Conservation (phyloP, 2,888 invertebrate genomes). For the Argyra leucocephala region DNA sequence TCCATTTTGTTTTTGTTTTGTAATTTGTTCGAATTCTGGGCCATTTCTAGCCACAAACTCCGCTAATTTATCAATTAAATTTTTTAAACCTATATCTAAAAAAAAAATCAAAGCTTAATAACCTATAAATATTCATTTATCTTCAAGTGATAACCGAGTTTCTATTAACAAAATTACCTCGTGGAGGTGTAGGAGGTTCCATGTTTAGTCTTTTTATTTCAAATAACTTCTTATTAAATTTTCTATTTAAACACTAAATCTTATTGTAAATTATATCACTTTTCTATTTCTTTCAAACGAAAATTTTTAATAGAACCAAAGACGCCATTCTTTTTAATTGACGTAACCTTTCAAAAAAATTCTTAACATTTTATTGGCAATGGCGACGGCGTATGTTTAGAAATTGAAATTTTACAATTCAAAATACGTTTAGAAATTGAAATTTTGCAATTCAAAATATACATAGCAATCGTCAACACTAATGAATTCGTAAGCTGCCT, state of each 20-base stretch:
- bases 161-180: slow-evolving; percentile 14
- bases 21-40: slow-evolving; percentile 98
- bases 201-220: background rate
- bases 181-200: slow-evolving; percentile 15
- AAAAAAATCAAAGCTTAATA: slow-evolving; percentile 10
- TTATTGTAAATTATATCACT: background rate
- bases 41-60: slow-evolving; percentile 99
- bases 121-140: background rate
- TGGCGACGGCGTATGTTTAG: too few species aligned
- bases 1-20: slow-evolving; percentile 94
- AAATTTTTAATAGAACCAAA: background rate
- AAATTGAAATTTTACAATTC: too few species aligned
- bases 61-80: slow-evolving; percentile 96
- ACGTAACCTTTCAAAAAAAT: background rate
- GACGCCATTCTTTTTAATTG: background rate
- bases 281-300: background rate
- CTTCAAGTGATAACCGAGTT: background rate
- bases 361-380: too few species aligned
- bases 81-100: slow-evolving; percentile 80
- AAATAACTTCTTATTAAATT: background rate
- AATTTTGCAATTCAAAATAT: too few species aligned
- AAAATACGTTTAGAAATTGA: too few species aligned
- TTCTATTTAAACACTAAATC: background rate
- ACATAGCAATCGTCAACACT: too few species aligned
- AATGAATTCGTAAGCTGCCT: too few species aligned